Evolutionary conservation across 1,140 invertebrate species (phyloP).

Genomic region (Phymorhynchus buccinoides): DNA sequence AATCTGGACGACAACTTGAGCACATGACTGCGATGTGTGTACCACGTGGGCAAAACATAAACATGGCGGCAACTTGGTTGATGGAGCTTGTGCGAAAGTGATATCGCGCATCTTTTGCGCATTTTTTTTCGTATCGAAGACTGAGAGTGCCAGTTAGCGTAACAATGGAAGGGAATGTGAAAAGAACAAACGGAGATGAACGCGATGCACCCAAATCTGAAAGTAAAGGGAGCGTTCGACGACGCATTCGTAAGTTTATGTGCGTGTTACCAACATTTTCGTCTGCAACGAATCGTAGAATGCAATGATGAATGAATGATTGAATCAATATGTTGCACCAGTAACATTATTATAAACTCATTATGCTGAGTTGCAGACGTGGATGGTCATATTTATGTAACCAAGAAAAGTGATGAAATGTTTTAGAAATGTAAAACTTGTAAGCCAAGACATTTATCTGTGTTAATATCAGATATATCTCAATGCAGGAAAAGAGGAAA

Average conservation of each 20-base stretch:
- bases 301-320: too few species aligned
- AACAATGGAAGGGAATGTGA: slow-evolving; percentile 13
- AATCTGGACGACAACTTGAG: neutral
- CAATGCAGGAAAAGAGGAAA: too few species aligned
- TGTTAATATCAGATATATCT: too few species aligned
- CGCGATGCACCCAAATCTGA: neutral
- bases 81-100: neutral
- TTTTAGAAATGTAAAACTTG: too few species aligned
- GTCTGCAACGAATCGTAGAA: too few species aligned
- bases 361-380: too few species aligned
- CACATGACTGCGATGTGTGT: neutral
- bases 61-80: slow-evolving; percentile 31
- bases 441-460: too few species aligned
- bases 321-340: too few species aligned
- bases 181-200: neutral
- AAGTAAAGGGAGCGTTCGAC: neutral
- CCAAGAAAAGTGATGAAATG: too few species aligned
- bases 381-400: too few species aligned
- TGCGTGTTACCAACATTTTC: too few species aligned
- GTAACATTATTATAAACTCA: too few species aligned
- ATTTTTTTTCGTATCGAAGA: neutral
- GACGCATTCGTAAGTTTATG: slow-evolving; percentile 33
- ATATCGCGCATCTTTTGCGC: neutral
- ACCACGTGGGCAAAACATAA: slow-evolving; percentile 15
- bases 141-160: neutral